These are phyloP conservation scores for Varecia variegata DNA, from an alignment of 2,797 vertebrate species.

Conservation along the genomic window DNA sequence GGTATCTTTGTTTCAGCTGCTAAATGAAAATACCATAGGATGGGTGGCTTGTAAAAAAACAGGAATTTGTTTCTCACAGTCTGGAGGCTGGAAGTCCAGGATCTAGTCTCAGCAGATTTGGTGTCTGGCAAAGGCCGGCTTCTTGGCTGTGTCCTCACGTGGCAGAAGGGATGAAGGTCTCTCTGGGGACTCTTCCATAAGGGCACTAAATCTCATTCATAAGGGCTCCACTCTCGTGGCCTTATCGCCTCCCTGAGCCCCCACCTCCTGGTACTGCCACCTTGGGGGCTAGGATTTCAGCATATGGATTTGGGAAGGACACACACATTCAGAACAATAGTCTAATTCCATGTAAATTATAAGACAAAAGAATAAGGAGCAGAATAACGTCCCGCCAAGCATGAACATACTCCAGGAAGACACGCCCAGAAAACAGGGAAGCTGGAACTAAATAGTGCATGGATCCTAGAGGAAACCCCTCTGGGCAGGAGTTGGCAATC, in stretches of 20 bases:
- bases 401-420: rapidly evolving
- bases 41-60: neutral
- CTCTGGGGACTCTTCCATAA: neutral
- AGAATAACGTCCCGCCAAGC: neutral
- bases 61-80: neutral
- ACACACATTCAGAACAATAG: neutral
- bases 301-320: neutral
- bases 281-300: neutral
- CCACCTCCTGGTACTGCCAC: no score
- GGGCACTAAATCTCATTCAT: neutral
- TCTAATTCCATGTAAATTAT: neutral
- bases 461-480: neutral
- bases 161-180: neutral
- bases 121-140: neutral
- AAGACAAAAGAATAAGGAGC: neutral
- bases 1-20: neutral
- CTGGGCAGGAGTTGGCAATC: rapidly evolving
- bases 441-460: no score
- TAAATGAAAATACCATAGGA: neutral
- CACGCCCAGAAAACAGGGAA: rapidly evolving
- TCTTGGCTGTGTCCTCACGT: neutral
- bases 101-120: no score
- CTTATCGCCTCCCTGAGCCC: neutral
- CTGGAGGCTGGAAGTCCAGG: neutral
- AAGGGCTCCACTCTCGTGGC: neutral